Conservation (phyloP, 1,140 invertebrate genomes). For the Atta colombica region DNA sequence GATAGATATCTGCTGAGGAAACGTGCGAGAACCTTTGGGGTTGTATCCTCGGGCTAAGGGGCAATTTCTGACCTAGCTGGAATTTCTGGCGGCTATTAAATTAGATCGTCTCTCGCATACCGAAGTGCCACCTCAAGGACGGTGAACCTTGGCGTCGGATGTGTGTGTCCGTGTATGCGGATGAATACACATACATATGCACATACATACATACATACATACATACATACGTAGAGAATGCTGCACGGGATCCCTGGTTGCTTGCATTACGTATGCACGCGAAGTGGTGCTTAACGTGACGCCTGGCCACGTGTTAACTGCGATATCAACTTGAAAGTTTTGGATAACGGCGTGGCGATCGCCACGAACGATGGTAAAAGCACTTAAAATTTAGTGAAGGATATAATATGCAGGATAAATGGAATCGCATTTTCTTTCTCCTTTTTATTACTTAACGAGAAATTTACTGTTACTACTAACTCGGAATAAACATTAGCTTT, state of each 20-base stretch:
- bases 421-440: background rate
- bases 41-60: slow-evolving; percentile 20
- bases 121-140: slow-evolving; percentile 43
- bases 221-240: slow-evolving; percentile 31
- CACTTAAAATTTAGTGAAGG: background rate
- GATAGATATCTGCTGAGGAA: slow-evolving; percentile 16
- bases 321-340: slow-evolving; percentile 36
- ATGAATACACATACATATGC: background rate
- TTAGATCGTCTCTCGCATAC: slow-evolving; percentile 68
- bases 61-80: slow-evolving; percentile 64
- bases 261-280: slow-evolving; percentile 9
- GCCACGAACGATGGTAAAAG: background rate
- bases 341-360: slow-evolving; percentile 23
- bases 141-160: slow-evolving; percentile 6
- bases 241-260: background rate
- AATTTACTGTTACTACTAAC: slow-evolving; percentile 6
- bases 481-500: background rate
- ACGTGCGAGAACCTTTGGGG: slow-evolving; percentile 6
- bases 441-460: background rate
- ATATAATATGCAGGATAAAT: background rate
- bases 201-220: too few species aligned
- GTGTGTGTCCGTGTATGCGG: background rate
- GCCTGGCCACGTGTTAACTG: slow-evolving; percentile 26
- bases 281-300: slow-evolving; percentile 27
- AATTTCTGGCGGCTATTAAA: slow-evolving; percentile 69